Evolutionary conservation across 2,113 vertebrate species (phyloP), one percentile per base, ranked within the genome.

Genomic region (Rousettus leschenaultii): DNA sequence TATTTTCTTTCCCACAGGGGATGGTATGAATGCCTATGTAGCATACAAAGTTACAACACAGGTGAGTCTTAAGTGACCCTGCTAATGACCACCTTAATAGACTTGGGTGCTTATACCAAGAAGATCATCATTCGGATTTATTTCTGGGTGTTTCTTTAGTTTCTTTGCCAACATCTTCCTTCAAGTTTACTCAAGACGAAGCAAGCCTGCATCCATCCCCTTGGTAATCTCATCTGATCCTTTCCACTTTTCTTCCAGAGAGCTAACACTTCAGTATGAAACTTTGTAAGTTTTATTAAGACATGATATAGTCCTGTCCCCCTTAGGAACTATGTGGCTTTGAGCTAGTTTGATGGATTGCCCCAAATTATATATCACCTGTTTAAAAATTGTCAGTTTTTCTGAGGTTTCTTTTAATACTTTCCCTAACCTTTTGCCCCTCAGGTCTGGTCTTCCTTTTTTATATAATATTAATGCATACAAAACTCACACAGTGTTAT

Each of bases 1-100:
- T 70, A 24, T 95, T 94, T 93, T 96, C 86, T 94, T 93, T 96
- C 86, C 89, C 3, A 0, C 38, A 99, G 99, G 99, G 57, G 99
- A 99, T 28, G 99, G 99, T 38, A 99, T 99, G 99, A 99, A 99
- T 24, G 99, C 99, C 0, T 99, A 99, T 0, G 99, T 99, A 98
- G 99, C 99, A 97, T 99, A 99, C 98, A 99, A 99, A 99, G 99
- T 99, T 11, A 99, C 99, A 53, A 99, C 99, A 40, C 98, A 99
- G 99, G 99, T 99, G 98, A 7, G 98, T 96, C 61, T 53, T 53
- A 38, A 2, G 63, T 19, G 82, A 51, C 45, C 87, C 70, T 91
- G 26, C 85, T 77, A 1, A 66, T 53, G 71, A 30, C 80, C 4
- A 19, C 51, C 77, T 89, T 79, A 65, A 51, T 33, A 79, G 63